phyloP scores from a whole-genome alignment of 2,888 invertebrate genomes.

The Xanthorhoe spadicearia region DNA sequence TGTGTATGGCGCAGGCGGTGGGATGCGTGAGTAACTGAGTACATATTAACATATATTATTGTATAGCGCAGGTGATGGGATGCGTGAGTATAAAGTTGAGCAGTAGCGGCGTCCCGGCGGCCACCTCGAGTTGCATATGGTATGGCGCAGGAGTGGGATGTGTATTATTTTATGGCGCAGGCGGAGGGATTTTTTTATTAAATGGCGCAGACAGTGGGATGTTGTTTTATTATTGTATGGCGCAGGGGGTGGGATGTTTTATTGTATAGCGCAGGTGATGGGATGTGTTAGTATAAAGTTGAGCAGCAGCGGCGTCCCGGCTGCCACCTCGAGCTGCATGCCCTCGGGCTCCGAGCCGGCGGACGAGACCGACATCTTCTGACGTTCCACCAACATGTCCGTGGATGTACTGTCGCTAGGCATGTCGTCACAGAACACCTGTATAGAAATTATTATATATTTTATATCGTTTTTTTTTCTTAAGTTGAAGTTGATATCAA shows the following conservation, averaged over 20 bases:
- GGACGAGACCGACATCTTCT: slow-evolving; percentile 65
- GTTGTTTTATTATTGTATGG: slow-evolving; percentile 41
- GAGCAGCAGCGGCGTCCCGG: slow-evolving; percentile 74
- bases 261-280: slow-evolving; percentile 65
- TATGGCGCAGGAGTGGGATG: too few species aligned
- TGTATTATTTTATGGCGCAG: too few species aligned
- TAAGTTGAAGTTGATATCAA: too few species aligned
- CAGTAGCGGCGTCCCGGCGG: slow-evolving; percentile 74
- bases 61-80: slow-evolving; percentile 71
- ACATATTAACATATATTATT: too few species aligned
- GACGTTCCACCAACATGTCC: slow-evolving; percentile 63
- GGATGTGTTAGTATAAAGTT: slow-evolving; percentile 77
- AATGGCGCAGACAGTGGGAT: slow-evolving; percentile 73
- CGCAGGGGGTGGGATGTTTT: neutral
- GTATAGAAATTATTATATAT: slow-evolving; percentile 15
- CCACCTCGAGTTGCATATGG: slow-evolving; percentile 57
- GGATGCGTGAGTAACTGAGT: too few species aligned
- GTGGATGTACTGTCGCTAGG: slow-evolving; percentile 71
- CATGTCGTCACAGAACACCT: slow-evolving; percentile 71
- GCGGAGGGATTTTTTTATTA: neutral
- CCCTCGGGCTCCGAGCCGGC: slow-evolving; percentile 55
- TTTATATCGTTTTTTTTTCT: too few species aligned
- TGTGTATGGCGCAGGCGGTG: too few species aligned
- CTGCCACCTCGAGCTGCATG: slow-evolving; percentile 73
- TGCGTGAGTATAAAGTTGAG: slow-evolving; percentile 75